phyloP scores from a whole-genome alignment of 2,888 invertebrate species.

The Hirtodrosophila duncani region DNA sequence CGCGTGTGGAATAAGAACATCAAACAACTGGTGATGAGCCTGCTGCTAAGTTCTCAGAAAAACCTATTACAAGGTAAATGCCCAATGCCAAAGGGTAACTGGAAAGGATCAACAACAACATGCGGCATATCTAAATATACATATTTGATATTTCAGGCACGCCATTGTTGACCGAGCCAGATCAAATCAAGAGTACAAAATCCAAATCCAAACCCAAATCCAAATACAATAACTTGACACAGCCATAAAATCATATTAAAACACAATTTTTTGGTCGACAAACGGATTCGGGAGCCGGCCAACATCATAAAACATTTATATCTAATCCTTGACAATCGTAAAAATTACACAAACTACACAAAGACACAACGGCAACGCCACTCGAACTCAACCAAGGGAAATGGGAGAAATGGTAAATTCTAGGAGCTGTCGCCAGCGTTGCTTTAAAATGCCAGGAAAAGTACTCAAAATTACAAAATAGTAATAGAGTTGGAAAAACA shows the following conservation, averaged over 20 bases:
- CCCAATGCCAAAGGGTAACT: conserved; percentile 41
- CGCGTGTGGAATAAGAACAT: conserved; percentile 40
- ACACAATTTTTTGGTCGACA: conserved; percentile 58
- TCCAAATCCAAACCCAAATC: conserved; percentile 20
- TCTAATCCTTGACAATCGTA: conserved; percentile 75
- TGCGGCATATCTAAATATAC: conserved; percentile 9
- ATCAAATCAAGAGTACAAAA: conserved; percentile 49
- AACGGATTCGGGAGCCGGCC: conserved; percentile 7
- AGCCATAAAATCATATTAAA: conserved; percentile 72
- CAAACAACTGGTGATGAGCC: conserved; percentile 45
- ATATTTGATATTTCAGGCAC: conserved; percentile 58
- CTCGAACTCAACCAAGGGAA: conserved; percentile 27
- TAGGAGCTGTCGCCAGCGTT: conserved; percentile 52
- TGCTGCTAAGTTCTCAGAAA: conserved; percentile 49
- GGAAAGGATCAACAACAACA: conserved; percentile 38
- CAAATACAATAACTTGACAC: conserved; percentile 35
- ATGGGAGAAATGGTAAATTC: conserved; percentile 45
- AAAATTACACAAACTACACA: conserved; percentile 62
- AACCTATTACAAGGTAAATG: conserved; percentile 48
- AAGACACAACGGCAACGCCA: too few species aligned
- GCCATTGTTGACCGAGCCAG: conserved; percentile 31
- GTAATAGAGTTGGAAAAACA: conserved; percentile 27
- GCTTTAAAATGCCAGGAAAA: conserved; percentile 71
- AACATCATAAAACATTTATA: conserved; percentile 68
- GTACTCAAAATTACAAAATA: conserved; percentile 35